These are phyloP conservation scores for Zalophus californianus DNA, from an alignment of 2,797 vertebrate genomes.

Conservation along the genomic window DNA sequence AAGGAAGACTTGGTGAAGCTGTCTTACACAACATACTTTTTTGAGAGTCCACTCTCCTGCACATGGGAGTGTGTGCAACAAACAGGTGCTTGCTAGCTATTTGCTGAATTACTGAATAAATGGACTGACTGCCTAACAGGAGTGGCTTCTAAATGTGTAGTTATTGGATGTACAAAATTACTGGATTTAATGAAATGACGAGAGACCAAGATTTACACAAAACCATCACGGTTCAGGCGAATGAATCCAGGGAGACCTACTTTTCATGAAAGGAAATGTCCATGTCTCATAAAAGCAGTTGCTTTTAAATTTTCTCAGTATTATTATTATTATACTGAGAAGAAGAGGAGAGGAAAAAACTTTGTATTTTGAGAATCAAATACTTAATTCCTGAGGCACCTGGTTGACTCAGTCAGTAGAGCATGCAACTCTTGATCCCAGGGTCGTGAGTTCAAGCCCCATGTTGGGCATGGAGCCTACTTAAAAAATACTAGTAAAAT, in stretches of 20 bases:
- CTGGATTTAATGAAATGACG: not conserved
- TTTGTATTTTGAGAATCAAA: constrained; percentile 1
- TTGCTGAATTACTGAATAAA: constrained; percentile 55
- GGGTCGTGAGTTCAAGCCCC: not conserved
- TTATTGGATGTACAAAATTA: not conserved
- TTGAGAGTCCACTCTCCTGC: not conserved
- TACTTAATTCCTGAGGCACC: not conserved
- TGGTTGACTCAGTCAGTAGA: not conserved
- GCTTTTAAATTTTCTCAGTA: constrained; percentile 10
- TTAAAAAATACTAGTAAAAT: not conserved
- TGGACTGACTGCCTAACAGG: not conserved
- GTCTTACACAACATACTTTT: not conserved
- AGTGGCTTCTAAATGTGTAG: constrained; percentile 1
- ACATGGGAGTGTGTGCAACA: not conserved
- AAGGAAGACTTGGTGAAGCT: not conserved
- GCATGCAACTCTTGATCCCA: not conserved
- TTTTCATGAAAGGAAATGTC: constrained; percentile 32
- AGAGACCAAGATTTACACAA: not conserved
- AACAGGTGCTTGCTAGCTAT: not conserved
- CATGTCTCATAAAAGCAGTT: not conserved
- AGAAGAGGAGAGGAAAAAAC: not conserved
- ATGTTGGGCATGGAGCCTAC: not conserved
- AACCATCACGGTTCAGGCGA: not conserved
- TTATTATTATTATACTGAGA: not conserved
- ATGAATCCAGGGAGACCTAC: not conserved